Evolutionary conservation across 2,113 vertebrate species (phyloP).

Genomic region (Vanacampus margaritifer): DNA sequence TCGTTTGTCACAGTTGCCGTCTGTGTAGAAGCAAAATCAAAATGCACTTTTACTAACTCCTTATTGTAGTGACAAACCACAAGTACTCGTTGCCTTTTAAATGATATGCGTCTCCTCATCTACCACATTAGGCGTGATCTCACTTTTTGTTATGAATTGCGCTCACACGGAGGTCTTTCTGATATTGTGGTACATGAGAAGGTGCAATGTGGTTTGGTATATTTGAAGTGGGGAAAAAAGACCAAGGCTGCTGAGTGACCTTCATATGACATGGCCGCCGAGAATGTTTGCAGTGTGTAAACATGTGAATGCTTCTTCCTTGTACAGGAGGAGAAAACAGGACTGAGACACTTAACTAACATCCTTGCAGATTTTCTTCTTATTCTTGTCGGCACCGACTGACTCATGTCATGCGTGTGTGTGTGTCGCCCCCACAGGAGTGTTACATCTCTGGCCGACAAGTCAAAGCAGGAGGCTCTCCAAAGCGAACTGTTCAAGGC

Average conservation of each 20-base stretch:
- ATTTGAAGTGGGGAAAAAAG: not conserved
- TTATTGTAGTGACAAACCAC: not conserved
- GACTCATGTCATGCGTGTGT: conserved; percentile 8
- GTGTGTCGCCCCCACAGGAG: conserved; percentile 73
- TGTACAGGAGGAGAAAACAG: not conserved
- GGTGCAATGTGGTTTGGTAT: not conserved
- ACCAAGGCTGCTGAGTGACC: not conserved
- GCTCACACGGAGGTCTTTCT: not conserved
- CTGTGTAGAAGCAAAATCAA: conserved; percentile 25
- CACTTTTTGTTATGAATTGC: too few species aligned
- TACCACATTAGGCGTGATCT: not conserved
- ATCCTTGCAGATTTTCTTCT: not conserved
- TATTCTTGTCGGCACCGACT: conserved; percentile 16
- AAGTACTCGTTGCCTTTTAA: not conserved
- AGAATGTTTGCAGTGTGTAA: not conserved
- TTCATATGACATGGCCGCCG: not conserved
- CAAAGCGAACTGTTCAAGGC: conserved; percentile 91
- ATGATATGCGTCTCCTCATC: not conserved
- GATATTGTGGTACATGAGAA: not conserved
- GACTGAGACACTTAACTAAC: not conserved
- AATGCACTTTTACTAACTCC: conserved; percentile 6
- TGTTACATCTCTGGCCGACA: conserved; percentile 91
- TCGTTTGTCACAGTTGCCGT: conserved; percentile 9
- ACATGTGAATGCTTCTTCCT: not conserved
- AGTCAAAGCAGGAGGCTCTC: conserved; percentile 93